phyloP scores from a whole-genome alignment of 2,888 invertebrate genomes.

The Heterodera filipjevi region DNA sequence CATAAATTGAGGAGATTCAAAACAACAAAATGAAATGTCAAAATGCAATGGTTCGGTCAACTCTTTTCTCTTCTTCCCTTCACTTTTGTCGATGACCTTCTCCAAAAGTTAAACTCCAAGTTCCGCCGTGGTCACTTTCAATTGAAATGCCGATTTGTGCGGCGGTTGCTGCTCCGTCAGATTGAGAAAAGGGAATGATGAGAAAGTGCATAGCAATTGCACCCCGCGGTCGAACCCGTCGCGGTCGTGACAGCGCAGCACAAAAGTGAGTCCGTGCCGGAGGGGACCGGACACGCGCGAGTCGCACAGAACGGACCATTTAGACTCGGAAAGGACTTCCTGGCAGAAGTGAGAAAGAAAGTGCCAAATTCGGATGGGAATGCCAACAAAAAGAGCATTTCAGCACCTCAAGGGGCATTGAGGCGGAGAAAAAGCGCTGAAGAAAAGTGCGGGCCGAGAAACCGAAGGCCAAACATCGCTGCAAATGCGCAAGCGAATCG shows the following conservation, averaged over 20 bases:
- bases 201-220: constrained; percentile 83
- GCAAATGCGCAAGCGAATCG: constrained; percentile 83
- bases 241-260: constrained; percentile 73
- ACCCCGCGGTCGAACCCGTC: constrained; percentile 78
- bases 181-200: constrained; percentile 87
- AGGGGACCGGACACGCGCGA: constrained; percentile 81
- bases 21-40: background rate
- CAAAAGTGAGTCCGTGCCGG: constrained; percentile 82
- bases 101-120: constrained; percentile 17
- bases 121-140: constrained; percentile 27
- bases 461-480: constrained; percentile 88
- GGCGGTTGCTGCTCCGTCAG: constrained; percentile 75
- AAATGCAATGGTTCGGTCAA: background rate
- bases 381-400: background rate
- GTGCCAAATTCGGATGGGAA: background rate
- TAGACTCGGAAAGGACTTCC: constrained; percentile 71
- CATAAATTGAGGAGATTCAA: background rate
- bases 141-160: constrained; percentile 29
- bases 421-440: constrained; percentile 79
- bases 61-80: background rate
- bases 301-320: constrained; percentile 92
- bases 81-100: background rate
- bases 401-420: constrained; percentile 44
- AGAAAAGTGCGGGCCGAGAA: constrained; percentile 91
- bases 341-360: constrained; percentile 22